Evolutionary conservation across 1,140 invertebrate species (phyloP).

Genomic region (Pristionchus pacificus): DNA sequence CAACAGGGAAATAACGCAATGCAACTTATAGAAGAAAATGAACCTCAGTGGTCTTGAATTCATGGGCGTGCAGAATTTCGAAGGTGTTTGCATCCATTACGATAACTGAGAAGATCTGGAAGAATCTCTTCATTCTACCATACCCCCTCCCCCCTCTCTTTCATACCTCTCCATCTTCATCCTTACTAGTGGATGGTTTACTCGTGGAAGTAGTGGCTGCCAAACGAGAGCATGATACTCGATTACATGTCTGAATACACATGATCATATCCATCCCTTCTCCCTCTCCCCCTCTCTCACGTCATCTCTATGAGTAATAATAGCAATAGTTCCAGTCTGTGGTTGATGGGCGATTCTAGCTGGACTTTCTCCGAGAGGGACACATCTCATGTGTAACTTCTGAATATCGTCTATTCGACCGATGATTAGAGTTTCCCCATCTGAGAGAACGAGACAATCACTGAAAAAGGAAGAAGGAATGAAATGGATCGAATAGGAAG

Average conservation of each 20-base stretch:
- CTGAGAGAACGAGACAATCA: constrained; percentile 78
- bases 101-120: constrained; percentile 17
- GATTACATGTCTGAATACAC: not conserved
- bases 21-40: not conserved
- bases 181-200: not conserved
- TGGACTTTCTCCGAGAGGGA: constrained; percentile 82
- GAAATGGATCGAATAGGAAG: constrained; percentile 64
- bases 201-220: not conserved
- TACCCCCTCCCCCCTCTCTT: constrained; percentile 62
- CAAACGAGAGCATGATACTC: not conserved
- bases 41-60: constrained; percentile 21
- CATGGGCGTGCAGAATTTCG: constrained; percentile 31
- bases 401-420: constrained; percentile 74
- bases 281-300: no score
- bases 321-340: constrained; percentile 84
- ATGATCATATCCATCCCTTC: no score
- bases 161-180: not conserved
- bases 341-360: constrained; percentile 71
- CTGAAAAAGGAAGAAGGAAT: constrained; percentile 20
- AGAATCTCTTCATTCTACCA: constrained; percentile 1
- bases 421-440: constrained; percentile 85
- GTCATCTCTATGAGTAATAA: constrained; percentile 79
- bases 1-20: no score
- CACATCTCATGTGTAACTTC: constrained; percentile 47
- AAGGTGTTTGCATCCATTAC: constrained; percentile 39